A percentile compares a stretch with the other conserved stretches of the same genome.
Evolutionary conservation across 1,140 invertebrate species (phyloP).

Genomic region (Drosophila aff.): DNA sequence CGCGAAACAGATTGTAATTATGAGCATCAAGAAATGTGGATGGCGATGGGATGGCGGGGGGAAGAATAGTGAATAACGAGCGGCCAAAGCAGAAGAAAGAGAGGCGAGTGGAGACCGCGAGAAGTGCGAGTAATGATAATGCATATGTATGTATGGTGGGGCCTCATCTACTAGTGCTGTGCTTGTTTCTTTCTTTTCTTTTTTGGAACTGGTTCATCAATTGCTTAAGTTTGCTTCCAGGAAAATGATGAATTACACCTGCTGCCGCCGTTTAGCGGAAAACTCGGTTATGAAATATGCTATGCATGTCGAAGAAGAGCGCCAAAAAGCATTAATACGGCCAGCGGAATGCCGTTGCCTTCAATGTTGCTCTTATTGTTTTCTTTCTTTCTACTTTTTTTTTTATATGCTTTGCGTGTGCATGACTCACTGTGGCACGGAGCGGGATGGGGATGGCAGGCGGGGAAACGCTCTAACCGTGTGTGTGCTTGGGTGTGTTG

Average conservation of each 20-base stretch:
- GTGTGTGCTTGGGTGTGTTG: slow-evolving; percentile 2
- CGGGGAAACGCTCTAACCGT: slow-evolving; percentile 40
- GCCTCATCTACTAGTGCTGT: slow-evolving; percentile 17
- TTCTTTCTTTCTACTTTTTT: slow-evolving; percentile 19
- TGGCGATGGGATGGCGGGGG: slow-evolving; percentile 29
- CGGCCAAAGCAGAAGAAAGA: slow-evolving; percentile 48
- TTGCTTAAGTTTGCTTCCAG: slow-evolving; percentile 40
- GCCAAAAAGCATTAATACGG: slow-evolving; percentile 42
- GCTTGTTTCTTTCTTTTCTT: background rate
- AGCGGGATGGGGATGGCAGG: slow-evolving; percentile 43
- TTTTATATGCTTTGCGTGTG: slow-evolving; percentile 70
- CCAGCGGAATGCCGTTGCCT: slow-evolving; percentile 48
- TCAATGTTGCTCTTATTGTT: slow-evolving; percentile 45
- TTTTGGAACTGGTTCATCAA: slow-evolving; percentile 43
- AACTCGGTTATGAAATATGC: slow-evolving; percentile 31
- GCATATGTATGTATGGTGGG: slow-evolving; percentile 28
- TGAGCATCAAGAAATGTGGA: slow-evolving; percentile 50
- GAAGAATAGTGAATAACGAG: slow-evolving; percentile 73
- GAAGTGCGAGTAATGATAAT: slow-evolving; percentile 52
- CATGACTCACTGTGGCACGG: slow-evolving; percentile 62
- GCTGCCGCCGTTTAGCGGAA: slow-evolving; percentile 15
- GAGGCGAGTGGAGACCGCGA: slow-evolving; percentile 24
- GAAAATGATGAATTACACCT: slow-evolving; percentile 40
- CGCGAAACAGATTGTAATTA: slow-evolving; percentile 72
- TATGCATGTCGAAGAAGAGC: slow-evolving; percentile 31